A percentile compares a stretch with the other conserved stretches of the same genome.
These are phyloP conservation scores for Amaurobius ferox DNA, from an alignment of 2,888 invertebrate genomes.

Conservation along the genomic window DNA sequence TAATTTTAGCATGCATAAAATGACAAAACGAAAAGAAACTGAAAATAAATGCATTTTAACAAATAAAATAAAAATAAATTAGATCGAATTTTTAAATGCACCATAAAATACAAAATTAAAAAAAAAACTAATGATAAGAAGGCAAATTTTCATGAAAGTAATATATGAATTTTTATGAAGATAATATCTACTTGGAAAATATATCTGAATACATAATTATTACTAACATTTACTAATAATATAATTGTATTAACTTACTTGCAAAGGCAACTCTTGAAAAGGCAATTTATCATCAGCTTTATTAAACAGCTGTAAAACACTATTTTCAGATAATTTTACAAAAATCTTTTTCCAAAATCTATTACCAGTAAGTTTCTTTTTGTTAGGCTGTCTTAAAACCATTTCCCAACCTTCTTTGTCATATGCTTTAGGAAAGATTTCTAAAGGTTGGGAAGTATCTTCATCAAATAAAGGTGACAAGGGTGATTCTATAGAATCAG, in stretches of 20 bases:
- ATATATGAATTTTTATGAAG: too few relatives aligned
- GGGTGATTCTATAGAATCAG: conserved; percentile 86
- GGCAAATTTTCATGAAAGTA: too few relatives aligned
- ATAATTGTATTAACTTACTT: conserved; percentile 77
- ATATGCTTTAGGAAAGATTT: conserved; percentile 89
- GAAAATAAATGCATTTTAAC: conserved; percentile 5
- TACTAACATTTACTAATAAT: conserved; percentile 1
- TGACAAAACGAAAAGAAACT: conserved; percentile 34
- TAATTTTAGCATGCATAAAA: conserved; percentile 59
- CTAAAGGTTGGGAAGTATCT: conserved; percentile 92
- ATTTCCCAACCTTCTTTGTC: conserved; percentile 97
- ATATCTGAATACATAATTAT: too few relatives aligned
- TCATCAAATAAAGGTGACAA: conserved; percentile 96
- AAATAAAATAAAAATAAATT: too few relatives aligned
- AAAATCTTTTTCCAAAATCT: conserved; percentile 97
- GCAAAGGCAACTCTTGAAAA: conserved; percentile 95
- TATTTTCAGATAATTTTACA: conserved; percentile 87
- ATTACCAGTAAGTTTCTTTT: conserved; percentile 92
- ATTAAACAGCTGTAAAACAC: conserved; percentile 89
- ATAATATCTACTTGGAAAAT: too few relatives aligned
- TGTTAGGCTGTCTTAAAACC: conserved; percentile 95
- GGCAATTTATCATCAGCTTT: conserved; percentile 91
- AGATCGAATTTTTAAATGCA: too few relatives aligned
- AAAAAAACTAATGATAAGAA: too few relatives aligned
- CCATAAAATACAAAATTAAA: too few relatives aligned